Conservation (phyloP, 2,797 vertebrate species). For the Eremophila alpestris region DNA sequence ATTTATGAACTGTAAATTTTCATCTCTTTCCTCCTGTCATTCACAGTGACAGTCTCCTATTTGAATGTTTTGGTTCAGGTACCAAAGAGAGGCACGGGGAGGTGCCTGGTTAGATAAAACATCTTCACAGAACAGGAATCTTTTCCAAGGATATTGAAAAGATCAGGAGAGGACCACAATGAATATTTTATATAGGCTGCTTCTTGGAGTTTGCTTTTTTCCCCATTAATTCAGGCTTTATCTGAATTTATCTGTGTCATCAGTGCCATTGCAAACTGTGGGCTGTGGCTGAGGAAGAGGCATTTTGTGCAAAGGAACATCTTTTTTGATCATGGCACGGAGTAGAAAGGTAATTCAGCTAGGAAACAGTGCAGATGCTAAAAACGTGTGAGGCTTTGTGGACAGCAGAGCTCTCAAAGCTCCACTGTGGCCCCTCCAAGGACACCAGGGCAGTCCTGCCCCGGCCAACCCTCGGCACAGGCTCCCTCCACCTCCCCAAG, state of each 20-base stretch:
- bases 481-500: not conserved
- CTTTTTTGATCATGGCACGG: not conserved
- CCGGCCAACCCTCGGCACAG: not conserved
- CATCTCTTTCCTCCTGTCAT: slow-evolving; percentile 19
- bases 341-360: not conserved
- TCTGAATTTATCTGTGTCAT: not conserved
- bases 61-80: slow-evolving; percentile 10
- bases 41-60: not conserved
- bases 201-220: not conserved
- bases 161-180: not conserved
- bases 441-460: not conserved
- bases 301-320: not conserved
- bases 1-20: slow-evolving; percentile 37
- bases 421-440: too few species aligned
- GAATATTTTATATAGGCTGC: not conserved
- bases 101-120: not conserved
- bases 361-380: not conserved
- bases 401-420: not conserved
- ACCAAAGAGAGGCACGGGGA: not conserved
- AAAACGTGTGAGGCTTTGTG: not conserved
- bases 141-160: not conserved
- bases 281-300: not conserved
- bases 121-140: not conserved
- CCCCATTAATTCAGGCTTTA: not conserved
- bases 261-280: not conserved